Conservation (phyloP, 2,888 invertebrate genomes). For the Diaperis boleti region DNA sequence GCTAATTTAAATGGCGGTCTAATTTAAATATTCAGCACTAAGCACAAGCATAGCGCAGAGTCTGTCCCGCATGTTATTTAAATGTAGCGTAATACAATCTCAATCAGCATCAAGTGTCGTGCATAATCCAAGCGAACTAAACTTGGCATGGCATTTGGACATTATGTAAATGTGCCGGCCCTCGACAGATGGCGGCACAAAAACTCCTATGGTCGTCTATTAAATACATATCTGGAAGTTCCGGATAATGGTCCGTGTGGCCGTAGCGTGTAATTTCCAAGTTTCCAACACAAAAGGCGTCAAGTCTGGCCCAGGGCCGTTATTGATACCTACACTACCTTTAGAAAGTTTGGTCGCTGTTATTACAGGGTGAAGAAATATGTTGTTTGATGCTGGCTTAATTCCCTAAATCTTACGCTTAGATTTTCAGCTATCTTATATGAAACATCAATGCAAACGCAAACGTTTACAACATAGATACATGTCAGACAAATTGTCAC, state of each 20-base stretch:
- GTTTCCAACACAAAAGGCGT: constrained; percentile 31
- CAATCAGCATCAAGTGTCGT: constrained; percentile 61
- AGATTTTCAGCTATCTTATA: no score
- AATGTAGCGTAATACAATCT: constrained; percentile 61
- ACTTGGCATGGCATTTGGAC: constrained; percentile 61
- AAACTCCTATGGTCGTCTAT: constrained; percentile 54
- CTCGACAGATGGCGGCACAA: constrained; percentile 57
- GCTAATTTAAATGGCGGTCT: constrained; percentile 37
- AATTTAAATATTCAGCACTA: constrained; percentile 39
- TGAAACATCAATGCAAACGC: no score
- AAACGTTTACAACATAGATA: no score
- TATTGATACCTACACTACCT: no score
- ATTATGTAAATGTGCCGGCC: constrained; percentile 59
- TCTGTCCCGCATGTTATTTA: constrained; percentile 53
- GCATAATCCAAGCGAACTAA: constrained; percentile 56
- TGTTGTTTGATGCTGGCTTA: no score
- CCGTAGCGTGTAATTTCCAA: constrained; percentile 31
- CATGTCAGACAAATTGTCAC: no score
- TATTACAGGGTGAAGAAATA: no score
- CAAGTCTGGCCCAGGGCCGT: constrained; percentile 11
- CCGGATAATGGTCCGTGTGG: constrained; percentile 38
- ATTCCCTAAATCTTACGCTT: no score
- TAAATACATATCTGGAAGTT: constrained; percentile 54
- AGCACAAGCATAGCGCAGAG: constrained; percentile 15
- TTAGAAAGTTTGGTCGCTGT: no score